A percentile compares a stretch with the other conserved stretches of the same genome.
These are phyloP conservation scores for Pao palembangensis DNA, from an alignment of 2,113 vertebrate genomes.

Conservation along the genomic window DNA sequence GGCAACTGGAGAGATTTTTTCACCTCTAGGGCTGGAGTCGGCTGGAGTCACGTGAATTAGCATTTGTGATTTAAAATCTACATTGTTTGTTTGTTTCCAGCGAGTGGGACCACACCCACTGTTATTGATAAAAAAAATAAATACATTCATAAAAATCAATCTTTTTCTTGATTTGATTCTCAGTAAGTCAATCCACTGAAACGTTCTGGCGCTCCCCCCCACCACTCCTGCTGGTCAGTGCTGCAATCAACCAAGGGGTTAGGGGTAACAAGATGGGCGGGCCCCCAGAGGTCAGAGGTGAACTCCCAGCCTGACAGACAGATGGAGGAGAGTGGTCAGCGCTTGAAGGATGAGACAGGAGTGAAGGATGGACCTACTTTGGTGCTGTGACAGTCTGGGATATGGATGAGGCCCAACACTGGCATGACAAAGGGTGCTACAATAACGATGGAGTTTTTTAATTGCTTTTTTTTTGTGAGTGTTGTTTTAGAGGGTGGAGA, in stretches of 20 bases:
- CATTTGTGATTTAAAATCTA: too few relatives aligned
- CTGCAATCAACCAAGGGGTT: conserved; percentile 57
- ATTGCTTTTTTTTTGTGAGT: background rate
- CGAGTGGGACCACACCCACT: too few relatives aligned
- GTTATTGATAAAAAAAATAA: too few relatives aligned
- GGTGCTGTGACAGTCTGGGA: conserved; percentile 58
- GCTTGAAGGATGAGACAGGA: conserved; percentile 58
- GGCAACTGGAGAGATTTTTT: too few relatives aligned
- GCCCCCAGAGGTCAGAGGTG: conserved; percentile 59
- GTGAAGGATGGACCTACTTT: conserved; percentile 69
- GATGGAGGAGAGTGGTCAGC: conserved; percentile 67
- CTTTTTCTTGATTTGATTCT: too few relatives aligned
- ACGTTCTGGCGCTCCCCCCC: too few relatives aligned
- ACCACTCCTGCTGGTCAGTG: conserved; percentile 34
- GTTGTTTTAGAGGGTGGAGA: background rate
- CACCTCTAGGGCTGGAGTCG: too few relatives aligned
- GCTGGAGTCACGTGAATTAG: too few relatives aligned
- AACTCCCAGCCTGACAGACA: conserved; percentile 68
- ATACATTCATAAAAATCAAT: too few relatives aligned
- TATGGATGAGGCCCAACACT: conserved; percentile 67
- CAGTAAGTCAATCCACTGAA: too few relatives aligned
- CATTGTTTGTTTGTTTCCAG: too few relatives aligned
- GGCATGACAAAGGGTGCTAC: conserved; percentile 21
- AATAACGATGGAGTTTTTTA: conserved; percentile 8
- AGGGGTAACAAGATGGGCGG: conserved; percentile 66